Evolutionary conservation across 1,140 invertebrate genomes (phyloP).

Genomic region (Drosophila athabasca): DNA sequence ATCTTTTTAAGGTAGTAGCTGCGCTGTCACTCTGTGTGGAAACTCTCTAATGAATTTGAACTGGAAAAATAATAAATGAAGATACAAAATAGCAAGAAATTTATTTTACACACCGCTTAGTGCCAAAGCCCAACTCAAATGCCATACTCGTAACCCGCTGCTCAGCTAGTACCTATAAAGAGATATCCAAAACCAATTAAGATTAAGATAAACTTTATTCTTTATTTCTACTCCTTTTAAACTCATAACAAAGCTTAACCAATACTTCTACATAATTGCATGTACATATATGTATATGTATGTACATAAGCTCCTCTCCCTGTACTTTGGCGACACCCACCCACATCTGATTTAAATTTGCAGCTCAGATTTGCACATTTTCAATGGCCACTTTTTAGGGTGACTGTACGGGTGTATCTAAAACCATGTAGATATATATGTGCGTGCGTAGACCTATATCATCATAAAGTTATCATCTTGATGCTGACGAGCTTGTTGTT

Average conservation of each 20-base stretch:
- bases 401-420: neutral
- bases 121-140: too few species aligned
- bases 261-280: neutral
- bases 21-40: too few species aligned
- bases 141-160: too few species aligned
- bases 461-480: constrained; percentile 76
- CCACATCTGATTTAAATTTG: neutral
- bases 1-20: too few species aligned
- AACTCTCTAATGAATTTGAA: too few species aligned
- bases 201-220: too few species aligned
- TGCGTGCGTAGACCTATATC: constrained; percentile 11
- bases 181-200: too few species aligned
- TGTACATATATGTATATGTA: too few species aligned
- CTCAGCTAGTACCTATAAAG: too few species aligned
- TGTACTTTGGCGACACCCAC: neutral
- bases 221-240: too few species aligned
- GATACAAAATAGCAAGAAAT: too few species aligned
- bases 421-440: constrained; percentile 6
- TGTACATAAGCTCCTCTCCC: neutral
- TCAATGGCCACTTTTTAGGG: constrained; percentile 49
- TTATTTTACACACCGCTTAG: too few species aligned
- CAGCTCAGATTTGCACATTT: constrained; percentile 30
- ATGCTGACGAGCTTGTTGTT: constrained; percentile 65
- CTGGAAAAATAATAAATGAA: neutral
- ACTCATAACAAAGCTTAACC: neutral